Evolutionary conservation across 2,888 invertebrate genomes (phyloP).

Genomic region (Phorcus lineatus): DNA sequence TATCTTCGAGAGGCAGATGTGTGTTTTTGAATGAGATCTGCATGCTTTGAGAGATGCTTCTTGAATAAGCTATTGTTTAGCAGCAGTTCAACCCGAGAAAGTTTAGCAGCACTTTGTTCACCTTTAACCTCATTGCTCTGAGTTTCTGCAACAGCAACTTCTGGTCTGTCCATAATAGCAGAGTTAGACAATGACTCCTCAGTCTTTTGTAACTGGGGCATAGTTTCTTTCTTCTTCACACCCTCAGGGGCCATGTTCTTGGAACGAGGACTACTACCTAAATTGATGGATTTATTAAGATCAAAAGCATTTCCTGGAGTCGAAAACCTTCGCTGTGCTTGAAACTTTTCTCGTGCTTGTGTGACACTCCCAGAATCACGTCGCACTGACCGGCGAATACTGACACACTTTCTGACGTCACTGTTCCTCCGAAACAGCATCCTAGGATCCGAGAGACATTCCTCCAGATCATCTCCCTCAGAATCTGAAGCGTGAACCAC

Average conservation of each 20-base stretch:
- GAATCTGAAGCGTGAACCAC: not conserved
- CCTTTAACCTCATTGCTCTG: slow-evolving; percentile 1
- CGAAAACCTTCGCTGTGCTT: not conserved
- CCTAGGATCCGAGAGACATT: not conserved
- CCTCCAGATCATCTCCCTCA: not conserved
- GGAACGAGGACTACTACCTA: not conserved
- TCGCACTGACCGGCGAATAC: not conserved
- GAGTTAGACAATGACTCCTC: too few relatives aligned
- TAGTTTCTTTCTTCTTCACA: too few relatives aligned
- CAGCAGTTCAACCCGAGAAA: slow-evolving; percentile 54
- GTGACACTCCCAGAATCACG: not conserved
- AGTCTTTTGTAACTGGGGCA: too few relatives aligned
- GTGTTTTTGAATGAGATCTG: slow-evolving; percentile 42
- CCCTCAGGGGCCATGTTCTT: too few relatives aligned
- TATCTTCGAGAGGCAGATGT: slow-evolving; percentile 6
- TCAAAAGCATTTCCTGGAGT: not conserved
- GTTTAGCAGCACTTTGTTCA: slow-evolving; percentile 30
- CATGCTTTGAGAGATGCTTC: slow-evolving; percentile 57
- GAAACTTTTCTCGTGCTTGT: not conserved
- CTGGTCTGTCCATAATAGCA: not conserved
- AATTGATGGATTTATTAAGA: not conserved
- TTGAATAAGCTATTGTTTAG: slow-evolving; percentile 57
- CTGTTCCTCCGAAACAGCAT: slow-evolving; percentile 2
- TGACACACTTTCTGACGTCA: not conserved
- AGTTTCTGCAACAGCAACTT: not conserved